Conservation (phyloP, 1,140 invertebrate species). For the Idris sp. region DNA sequence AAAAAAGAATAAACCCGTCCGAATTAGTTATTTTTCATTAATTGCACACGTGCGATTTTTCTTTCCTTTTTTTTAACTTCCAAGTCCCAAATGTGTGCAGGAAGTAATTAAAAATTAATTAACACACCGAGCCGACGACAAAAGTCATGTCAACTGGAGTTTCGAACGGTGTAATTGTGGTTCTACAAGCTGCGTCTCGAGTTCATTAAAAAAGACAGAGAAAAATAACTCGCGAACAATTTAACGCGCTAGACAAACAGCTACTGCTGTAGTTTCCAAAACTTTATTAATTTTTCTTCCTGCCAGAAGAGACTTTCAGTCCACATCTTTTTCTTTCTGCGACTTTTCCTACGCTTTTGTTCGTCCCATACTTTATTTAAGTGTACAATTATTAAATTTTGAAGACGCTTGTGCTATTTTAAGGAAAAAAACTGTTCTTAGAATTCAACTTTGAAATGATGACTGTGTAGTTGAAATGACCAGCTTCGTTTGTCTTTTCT, state of each 20-base stretch:
- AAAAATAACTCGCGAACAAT: constrained; percentile 55
- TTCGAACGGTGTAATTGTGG: constrained; percentile 47
- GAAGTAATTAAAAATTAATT: constrained; percentile 67
- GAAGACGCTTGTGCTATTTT: not conserved
- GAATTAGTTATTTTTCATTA: too few relatives aligned
- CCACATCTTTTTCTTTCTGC: constrained; percentile 20
- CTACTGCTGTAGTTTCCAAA: constrained; percentile 48
- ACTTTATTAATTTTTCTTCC: constrained; percentile 61
- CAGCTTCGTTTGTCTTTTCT: too few relatives aligned
- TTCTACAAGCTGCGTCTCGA: constrained; percentile 10
- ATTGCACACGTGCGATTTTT: too few relatives aligned
- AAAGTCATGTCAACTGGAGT: constrained; percentile 51
- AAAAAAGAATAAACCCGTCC: constrained; percentile 10
- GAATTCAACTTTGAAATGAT: too few relatives aligned
- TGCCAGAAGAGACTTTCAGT: constrained; percentile 24
- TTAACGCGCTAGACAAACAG: constrained; percentile 52
- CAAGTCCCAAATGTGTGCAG: too few relatives aligned
- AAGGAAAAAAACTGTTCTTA: constrained; percentile 1
- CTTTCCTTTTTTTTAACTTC: too few relatives aligned
- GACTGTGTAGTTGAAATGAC: too few relatives aligned
- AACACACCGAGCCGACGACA: constrained; percentile 55
- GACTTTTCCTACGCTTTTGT: not conserved
- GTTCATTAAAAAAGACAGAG: constrained; percentile 36
- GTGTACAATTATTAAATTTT: constrained; percentile 45
- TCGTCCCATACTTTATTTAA: constrained; percentile 20